A percentile compares a stretch with the other conserved stretches of the same genome.
These are phyloP conservation scores for Lophura nycthemera DNA, from an alignment of 2,113 vertebrate genomes.

Conservation along the genomic window DNA sequence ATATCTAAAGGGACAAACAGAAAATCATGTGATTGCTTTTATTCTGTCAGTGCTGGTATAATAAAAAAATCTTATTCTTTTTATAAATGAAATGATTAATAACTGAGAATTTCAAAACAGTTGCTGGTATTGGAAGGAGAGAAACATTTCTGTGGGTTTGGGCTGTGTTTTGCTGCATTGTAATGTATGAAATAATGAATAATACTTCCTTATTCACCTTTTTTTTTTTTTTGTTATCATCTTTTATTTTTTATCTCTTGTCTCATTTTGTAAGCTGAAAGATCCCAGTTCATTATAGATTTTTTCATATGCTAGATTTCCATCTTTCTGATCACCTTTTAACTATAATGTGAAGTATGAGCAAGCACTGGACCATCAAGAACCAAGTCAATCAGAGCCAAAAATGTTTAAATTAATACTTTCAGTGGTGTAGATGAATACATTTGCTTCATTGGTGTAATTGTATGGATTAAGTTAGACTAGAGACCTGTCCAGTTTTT, in stretches of 20 bases:
- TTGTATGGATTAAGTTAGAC: not conserved
- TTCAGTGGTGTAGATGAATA: not conserved
- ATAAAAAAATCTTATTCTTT: not conserved
- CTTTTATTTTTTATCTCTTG: not conserved
- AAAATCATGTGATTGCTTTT: not conserved
- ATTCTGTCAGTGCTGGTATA: not conserved
- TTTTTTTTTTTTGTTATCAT: not conserved
- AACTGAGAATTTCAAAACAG: not conserved
- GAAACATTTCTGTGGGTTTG: not conserved
- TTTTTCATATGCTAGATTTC: not conserved
- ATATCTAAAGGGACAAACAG: not conserved
- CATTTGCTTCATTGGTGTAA: not conserved
- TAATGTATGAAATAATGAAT: not conserved
- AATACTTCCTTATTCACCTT: not conserved
- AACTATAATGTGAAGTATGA: not conserved
- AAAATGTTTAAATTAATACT: not conserved
- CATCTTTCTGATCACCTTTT: not conserved
- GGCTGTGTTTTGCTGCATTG: not conserved
- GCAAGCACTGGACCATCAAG: not conserved
- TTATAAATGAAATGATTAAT: not conserved
- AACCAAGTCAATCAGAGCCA: not conserved
- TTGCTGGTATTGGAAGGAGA: not conserved
- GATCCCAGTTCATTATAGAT: accelerated
- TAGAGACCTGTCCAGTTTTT: not conserved
- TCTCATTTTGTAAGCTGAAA: not conserved